A percentile compares a stretch with the other conserved stretches of the same genome.
These are phyloP conservation scores for Cephalopachus bancanus DNA, from an alignment of 2,797 vertebrate genomes.

Conservation along the genomic window DNA sequence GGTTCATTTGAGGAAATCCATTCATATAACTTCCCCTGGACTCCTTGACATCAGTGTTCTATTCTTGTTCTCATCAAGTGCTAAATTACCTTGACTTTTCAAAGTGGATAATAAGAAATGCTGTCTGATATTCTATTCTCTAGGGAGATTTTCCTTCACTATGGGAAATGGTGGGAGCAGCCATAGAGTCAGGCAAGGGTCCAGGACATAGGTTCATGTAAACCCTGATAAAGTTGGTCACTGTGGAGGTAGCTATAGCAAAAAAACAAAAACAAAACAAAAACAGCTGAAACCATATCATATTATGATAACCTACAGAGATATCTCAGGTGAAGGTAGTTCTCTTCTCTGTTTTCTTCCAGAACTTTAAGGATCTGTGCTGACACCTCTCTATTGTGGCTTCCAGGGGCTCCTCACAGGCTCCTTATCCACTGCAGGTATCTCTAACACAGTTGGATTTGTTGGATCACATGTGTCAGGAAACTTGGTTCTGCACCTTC, in stretches of 20 bases:
- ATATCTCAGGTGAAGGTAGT: background rate
- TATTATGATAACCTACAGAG: background rate
- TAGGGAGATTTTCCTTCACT: background rate
- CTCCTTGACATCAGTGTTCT: background rate
- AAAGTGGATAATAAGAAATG: background rate
- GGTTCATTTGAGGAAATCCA: background rate
- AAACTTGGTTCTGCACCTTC: background rate
- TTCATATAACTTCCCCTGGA: background rate
- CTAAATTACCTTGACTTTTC: slow-evolving; percentile 15
- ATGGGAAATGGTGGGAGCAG: background rate
- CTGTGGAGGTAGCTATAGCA: too few species aligned
- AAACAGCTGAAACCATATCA: background rate
- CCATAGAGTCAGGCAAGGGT: background rate
- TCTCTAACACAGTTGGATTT: background rate
- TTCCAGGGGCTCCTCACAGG: background rate
- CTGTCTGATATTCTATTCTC: background rate
- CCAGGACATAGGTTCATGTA: background rate
- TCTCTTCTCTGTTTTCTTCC: background rate
- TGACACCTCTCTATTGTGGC: background rate
- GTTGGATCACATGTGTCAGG: background rate
- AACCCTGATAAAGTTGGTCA: background rate
- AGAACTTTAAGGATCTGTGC: background rate
- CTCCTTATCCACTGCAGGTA: background rate
- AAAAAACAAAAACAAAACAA: background rate
- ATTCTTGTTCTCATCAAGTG: background rate